These are phyloP conservation scores for Papilio helenus DNA, from an alignment of 1,140 invertebrate species.

Conservation along the genomic window DNA sequence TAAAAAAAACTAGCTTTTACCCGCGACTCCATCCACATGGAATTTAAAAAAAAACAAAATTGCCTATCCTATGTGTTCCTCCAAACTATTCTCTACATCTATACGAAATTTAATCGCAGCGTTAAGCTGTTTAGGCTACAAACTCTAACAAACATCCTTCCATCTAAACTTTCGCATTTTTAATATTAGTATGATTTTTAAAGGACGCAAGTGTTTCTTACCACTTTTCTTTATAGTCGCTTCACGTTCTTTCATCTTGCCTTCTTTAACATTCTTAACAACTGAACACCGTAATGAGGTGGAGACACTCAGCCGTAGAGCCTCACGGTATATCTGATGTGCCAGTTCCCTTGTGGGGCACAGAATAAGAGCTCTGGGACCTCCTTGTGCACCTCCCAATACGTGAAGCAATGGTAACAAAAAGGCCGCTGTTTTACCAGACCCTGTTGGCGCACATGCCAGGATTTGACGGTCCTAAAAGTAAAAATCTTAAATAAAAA, in stretches of 20 bases:
- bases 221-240: conserved; percentile 74
- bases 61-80: too few species aligned
- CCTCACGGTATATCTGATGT: conserved; percentile 94
- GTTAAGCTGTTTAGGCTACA: too few species aligned
- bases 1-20: too few species aligned
- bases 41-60: too few species aligned
- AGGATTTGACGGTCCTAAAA: conserved; percentile 91
- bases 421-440: conserved; percentile 94
- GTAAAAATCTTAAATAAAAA: neutral
- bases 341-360: conserved; percentile 97
- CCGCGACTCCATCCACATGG: too few species aligned
- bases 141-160: too few species aligned
- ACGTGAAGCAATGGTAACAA: conserved; percentile 91
- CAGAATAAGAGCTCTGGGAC: conserved; percentile 93
- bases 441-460: conserved; percentile 97
- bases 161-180: too few species aligned
- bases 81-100: too few species aligned
- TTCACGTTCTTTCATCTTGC: conserved; percentile 77
- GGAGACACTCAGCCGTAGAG: conserved; percentile 88
- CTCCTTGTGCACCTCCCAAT: conserved; percentile 85
- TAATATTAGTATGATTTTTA: too few species aligned
- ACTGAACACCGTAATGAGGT: conserved; percentile 84
- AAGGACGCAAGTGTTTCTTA: conserved; percentile 44
- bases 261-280: conserved; percentile 78
- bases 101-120: too few species aligned